These are phyloP conservation scores for Andrena minutula DNA, from an alignment of 2,888 invertebrate genomes.

Conservation along the genomic window DNA sequence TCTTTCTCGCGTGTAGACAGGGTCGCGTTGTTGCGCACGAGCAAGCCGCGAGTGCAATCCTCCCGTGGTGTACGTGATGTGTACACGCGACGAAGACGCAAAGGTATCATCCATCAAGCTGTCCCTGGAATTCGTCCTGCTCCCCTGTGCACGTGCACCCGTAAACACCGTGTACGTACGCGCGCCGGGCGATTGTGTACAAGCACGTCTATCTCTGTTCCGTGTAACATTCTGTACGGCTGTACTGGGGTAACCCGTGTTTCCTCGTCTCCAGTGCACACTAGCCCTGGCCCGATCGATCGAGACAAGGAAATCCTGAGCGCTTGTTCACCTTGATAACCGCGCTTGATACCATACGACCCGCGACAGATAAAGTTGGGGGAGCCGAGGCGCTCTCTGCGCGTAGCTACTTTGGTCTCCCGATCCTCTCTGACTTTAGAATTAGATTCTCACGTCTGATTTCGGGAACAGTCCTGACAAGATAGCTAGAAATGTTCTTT, in stretches of 20 bases:
- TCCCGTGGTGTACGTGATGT: conserved; percentile 24
- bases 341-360: conserved; percentile 15
- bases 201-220: conserved; percentile 29
- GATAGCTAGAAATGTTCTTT: neutral
- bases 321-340: conserved; percentile 36
- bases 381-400: neutral
- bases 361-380: conserved; percentile 20
- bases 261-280: conserved; percentile 48
- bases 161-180: conserved; percentile 42
- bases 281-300: conserved; percentile 62
- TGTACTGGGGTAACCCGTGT: conserved; percentile 50
- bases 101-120: conserved; percentile 75
- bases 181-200: neutral
- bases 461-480: neutral
- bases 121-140: conserved; percentile 68
- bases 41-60: conserved; percentile 29
- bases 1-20: conserved; percentile 26
- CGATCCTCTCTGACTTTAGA: neutral
- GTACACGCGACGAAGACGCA: conserved; percentile 63
- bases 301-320: conserved; percentile 48
- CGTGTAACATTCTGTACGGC: conserved; percentile 32
- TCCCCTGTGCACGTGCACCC: conserved; percentile 53
- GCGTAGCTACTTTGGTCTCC: neutral
- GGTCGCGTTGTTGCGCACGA: conserved; percentile 13
- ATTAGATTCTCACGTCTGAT: neutral